A percentile compares a stretch with the other conserved stretches of the same genome.
Conservation (phyloP, 2,797 vertebrate genomes). For the Danio jaintianensis region DNA sequence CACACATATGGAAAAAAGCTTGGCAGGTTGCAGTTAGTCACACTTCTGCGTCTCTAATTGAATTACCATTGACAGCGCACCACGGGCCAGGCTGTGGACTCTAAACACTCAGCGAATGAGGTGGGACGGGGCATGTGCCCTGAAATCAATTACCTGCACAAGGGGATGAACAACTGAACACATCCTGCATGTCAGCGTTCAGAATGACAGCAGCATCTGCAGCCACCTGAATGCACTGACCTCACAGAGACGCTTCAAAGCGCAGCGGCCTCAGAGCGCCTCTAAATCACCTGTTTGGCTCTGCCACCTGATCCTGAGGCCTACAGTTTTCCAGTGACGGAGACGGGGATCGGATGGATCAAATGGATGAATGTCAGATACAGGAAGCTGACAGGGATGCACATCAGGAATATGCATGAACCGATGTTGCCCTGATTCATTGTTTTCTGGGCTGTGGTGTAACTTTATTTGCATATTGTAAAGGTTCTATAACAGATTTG, state of each 20-base stretch:
- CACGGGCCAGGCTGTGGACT: conserved; percentile 80
- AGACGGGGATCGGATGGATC: conserved; percentile 40
- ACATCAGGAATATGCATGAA: conserved; percentile 58
- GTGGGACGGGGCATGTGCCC: conserved; percentile 71
- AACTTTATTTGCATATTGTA: neutral
- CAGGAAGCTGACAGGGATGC: conserved; percentile 74
- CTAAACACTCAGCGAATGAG: conserved; percentile 73
- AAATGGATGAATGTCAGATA: conserved; percentile 77
- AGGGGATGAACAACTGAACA: conserved; percentile 71
- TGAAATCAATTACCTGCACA: conserved; percentile 89
- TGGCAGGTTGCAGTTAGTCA: conserved; percentile 84
- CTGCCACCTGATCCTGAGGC: conserved; percentile 62
- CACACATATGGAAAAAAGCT: conserved; percentile 88
- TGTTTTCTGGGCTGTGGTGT: neutral
- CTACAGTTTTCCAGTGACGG: conserved; percentile 66
- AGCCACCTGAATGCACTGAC: conserved; percentile 74
- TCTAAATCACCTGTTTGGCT: conserved; percentile 77
- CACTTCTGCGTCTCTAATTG: conserved; percentile 90
- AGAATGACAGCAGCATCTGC: conserved; percentile 91
- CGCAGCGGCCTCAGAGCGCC: conserved; percentile 67
- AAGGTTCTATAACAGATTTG: too few species aligned
- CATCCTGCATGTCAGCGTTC: conserved; percentile 78
- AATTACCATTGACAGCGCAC: conserved; percentile 92
- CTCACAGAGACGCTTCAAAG: conserved; percentile 80
- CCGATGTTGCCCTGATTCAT: neutral